Evolutionary conservation across 2,797 vertebrate genomes (phyloP).

Genomic region (Octomys mimax): DNA sequence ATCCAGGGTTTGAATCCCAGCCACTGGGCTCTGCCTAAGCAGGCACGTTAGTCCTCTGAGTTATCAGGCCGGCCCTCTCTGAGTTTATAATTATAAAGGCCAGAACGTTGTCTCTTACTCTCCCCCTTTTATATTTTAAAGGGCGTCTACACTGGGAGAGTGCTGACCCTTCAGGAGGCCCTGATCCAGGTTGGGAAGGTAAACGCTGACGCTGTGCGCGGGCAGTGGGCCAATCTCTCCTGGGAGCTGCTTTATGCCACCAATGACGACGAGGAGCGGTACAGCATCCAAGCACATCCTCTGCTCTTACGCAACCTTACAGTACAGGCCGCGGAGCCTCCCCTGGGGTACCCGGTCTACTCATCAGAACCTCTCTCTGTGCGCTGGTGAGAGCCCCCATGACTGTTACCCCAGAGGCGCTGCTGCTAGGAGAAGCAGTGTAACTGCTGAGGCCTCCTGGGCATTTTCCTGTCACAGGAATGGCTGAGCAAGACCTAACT

Average conservation of each 20-base stretch:
- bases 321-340: constrained; percentile 97
- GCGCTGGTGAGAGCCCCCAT: constrained; percentile 89
- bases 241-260: constrained; percentile 99
- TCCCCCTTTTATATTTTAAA: constrained; percentile 76
- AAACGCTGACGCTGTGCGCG: constrained; percentile 95
- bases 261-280: constrained; percentile 98
- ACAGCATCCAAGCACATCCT: constrained; percentile 98
- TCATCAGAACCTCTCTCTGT: constrained; percentile 95
- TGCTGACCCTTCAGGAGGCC: constrained; percentile 96
- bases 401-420: background rate
- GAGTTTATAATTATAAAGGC: background rate
- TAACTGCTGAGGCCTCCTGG: background rate
- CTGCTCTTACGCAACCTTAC: constrained; percentile 97
- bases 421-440: background rate
- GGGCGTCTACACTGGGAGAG: constrained; percentile 97
- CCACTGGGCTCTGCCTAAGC: too few relatives aligned
- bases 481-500: constrained; percentile 40
- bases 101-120: constrained; percentile 33
- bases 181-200: constrained; percentile 95
- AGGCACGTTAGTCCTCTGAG: too few relatives aligned
- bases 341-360: constrained; percentile 97
- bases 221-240: constrained; percentile 99
- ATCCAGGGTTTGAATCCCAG: too few relatives aligned
- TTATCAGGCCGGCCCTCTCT: background rate
- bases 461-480: background rate